Conservation (phyloP, 1,140 invertebrate species). For the Linepithema humile region DNA sequence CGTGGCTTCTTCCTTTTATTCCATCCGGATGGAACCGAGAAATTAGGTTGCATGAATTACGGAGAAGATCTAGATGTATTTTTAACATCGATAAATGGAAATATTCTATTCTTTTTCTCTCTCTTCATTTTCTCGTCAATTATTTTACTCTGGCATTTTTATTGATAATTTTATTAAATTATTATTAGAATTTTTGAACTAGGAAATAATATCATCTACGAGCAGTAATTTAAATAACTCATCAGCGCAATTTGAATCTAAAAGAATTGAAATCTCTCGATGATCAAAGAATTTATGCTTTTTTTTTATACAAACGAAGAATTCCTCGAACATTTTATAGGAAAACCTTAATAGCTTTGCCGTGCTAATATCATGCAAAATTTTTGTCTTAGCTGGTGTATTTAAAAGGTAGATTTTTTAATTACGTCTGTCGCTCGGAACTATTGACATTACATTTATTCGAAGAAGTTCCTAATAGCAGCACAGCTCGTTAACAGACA, state of each 20-base stretch:
- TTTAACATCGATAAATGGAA: slow-evolving; percentile 13
- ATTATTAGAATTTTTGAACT: slow-evolving; percentile 13
- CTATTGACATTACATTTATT: slow-evolving; percentile 12
- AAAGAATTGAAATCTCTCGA: not conserved
- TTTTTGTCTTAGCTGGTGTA: not conserved
- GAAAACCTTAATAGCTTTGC: not conserved
- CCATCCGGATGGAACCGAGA: not conserved
- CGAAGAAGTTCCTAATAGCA: not conserved
- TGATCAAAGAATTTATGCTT: not conserved
- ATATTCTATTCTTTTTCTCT: not conserved
- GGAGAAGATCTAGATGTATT: not conserved
- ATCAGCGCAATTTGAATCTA: no score
- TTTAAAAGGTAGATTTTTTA: not conserved
- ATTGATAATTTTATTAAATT: slow-evolving; percentile 18
- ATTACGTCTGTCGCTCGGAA: not conserved
- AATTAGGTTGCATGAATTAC: slow-evolving; percentile 33
- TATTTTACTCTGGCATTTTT: not conserved
- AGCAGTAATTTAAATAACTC: no score
- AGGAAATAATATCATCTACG: slow-evolving; percentile 28
- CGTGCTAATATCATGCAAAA: not conserved
- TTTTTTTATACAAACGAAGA: not conserved
- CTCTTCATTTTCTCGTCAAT: not conserved
- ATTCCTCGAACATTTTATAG: not conserved
- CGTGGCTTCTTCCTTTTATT: slow-evolving; percentile 16
- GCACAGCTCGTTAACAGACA: not conserved